Percentiles rank a stretch among this genome's conserved stretches.
Evolutionary conservation across 2,797 vertebrate species (phyloP).

Genomic region (Peromyscus eremicus): DNA sequence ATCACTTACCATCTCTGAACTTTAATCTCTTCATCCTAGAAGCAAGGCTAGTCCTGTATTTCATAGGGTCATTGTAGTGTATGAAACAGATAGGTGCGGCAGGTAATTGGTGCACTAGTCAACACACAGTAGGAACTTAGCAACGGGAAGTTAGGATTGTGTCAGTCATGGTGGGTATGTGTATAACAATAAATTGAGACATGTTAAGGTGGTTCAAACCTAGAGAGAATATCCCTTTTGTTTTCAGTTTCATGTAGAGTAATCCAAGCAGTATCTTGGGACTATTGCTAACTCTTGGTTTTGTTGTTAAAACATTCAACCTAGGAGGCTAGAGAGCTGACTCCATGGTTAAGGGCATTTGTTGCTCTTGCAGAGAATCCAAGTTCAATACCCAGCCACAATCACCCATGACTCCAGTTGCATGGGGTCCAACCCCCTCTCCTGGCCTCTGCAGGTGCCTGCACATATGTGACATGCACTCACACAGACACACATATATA

Average conservation of each 20-base stretch:
- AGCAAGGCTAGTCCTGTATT: neutral
- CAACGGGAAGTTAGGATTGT: neutral
- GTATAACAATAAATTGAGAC: neutral
- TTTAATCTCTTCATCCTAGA: constrained; percentile 1
- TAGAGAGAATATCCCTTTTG: neutral
- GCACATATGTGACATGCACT: neutral
- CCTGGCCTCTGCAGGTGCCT: neutral
- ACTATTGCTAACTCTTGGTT: neutral
- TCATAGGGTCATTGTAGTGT: neutral
- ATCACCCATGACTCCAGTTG: neutral
- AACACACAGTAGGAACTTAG: neutral
- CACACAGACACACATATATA: neutral
- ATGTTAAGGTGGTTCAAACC: neutral
- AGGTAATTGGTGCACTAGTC: neutral
- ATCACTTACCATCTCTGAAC: constrained; percentile 37
- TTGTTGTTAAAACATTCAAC: constrained; percentile 16
- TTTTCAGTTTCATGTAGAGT: constrained; percentile 45
- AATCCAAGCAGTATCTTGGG: neutral
- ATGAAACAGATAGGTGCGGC: neutral
- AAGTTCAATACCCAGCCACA: neutral
- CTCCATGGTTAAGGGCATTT: neutral
- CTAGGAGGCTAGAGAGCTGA: neutral
- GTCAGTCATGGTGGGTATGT: neutral
- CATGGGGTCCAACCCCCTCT: neutral
- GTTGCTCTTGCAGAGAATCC: neutral